phyloP scores from a whole-genome alignment of 2,113 vertebrate genomes.

The Eulemur macaco region DNA sequence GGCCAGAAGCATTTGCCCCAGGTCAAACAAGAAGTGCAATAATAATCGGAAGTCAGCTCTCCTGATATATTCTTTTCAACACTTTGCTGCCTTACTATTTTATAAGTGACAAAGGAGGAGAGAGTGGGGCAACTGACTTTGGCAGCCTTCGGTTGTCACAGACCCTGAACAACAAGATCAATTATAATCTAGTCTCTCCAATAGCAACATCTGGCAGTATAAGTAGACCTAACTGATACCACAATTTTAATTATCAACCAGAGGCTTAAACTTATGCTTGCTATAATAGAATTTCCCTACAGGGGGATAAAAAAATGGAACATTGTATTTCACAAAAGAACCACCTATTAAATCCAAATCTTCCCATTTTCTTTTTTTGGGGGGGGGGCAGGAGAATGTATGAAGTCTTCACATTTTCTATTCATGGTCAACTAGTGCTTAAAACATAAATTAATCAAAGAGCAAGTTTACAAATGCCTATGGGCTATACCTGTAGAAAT shows the following conservation, averaged over 20 bases:
- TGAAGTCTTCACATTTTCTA: slow-evolving; percentile 29
- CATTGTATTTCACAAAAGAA: slow-evolving; percentile 5
- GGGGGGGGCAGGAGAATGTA: too few species aligned
- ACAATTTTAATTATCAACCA: slow-evolving; percentile 39
- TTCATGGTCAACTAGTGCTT: slow-evolving; percentile 34
- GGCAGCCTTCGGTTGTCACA: slow-evolving; percentile 43
- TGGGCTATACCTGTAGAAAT: neutral
- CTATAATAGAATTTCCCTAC: slow-evolving; percentile 22
- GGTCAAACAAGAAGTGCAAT: neutral
- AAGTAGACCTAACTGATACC: neutral
- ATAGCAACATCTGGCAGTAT: slow-evolving; percentile 23
- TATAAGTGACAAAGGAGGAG: slow-evolving; percentile 16
- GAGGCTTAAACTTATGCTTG: slow-evolving; percentile 33
- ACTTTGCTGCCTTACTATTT: neutral
- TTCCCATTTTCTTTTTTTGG: neutral
- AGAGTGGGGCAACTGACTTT: neutral
- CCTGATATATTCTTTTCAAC: neutral
- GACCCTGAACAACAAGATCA: slow-evolving; percentile 51
- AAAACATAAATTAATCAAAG: slow-evolving; percentile 21
- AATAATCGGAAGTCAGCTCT: slow-evolving; percentile 39
- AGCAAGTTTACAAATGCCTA: slow-evolving; percentile 40
- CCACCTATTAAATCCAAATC: neutral
- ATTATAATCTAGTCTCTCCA: slow-evolving; percentile 52
- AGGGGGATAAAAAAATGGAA: neutral
- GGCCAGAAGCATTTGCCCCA: neutral